Conservation (phyloP, 2,888 invertebrate genomes). For the Pharmacophagus antenor region DNA sequence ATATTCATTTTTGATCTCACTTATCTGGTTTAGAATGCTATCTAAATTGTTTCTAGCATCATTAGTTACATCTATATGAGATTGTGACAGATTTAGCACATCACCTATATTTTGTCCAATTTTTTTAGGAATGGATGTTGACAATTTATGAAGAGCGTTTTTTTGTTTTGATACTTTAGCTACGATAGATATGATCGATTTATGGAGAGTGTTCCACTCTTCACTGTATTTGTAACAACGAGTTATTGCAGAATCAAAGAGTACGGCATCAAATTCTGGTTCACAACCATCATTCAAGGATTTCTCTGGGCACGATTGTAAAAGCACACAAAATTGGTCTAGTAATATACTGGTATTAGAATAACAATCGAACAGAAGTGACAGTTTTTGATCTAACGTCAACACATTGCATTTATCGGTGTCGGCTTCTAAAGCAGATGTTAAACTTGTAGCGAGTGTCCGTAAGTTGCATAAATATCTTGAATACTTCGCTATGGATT, state of each 20-base stretch:
- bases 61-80: constrained; percentile 56
- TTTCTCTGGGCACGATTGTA: constrained; percentile 77
- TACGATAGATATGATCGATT: constrained; percentile 55
- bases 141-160: constrained; percentile 55
- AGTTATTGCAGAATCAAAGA: constrained; percentile 62
- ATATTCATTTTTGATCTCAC: constrained; percentile 53
- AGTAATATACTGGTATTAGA: constrained; percentile 78
- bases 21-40: constrained; percentile 47
- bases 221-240: constrained; percentile 64
- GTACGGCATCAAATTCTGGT: constrained; percentile 60
- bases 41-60: constrained; percentile 55
- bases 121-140: constrained; percentile 51
- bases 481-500: constrained; percentile 80
- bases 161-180: constrained; percentile 62
- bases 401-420: constrained; percentile 49
- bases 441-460: constrained; percentile 65
- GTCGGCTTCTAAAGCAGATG: constrained; percentile 57
- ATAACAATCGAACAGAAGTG: constrained; percentile 70
- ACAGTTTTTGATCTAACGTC: constrained; percentile 56
- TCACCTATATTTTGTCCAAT: constrained; percentile 43
- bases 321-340: constrained; percentile 84
- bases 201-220: constrained; percentile 60
- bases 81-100: constrained; percentile 53
- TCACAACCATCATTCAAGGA: constrained; percentile 44
- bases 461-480: constrained; percentile 80